phyloP scores from a whole-genome alignment of 2,797 vertebrate species.

The Enteromius unitaeniatus region DNA sequence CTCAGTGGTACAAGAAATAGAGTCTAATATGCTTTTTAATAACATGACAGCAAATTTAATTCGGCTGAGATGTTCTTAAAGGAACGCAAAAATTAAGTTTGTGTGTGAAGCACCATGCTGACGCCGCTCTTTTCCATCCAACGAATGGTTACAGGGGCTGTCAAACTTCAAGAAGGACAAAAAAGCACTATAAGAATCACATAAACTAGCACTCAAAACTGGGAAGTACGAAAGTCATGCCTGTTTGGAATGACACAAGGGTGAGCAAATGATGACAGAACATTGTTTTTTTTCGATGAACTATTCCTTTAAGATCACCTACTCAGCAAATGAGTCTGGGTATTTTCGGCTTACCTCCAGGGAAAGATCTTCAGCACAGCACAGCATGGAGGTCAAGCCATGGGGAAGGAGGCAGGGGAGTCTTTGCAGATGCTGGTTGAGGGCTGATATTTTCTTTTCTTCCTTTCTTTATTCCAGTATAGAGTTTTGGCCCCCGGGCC shows the following conservation, averaged over 20 bases:
- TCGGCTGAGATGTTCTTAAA: neutral
- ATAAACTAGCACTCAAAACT: neutral
- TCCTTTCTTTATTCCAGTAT: conserved; percentile 12
- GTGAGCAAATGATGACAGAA: conserved; percentile 3
- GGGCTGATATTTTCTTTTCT: conserved; percentile 6
- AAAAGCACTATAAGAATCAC: conserved; percentile 3
- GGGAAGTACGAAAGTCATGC: neutral
- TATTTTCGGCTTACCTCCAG: conserved; percentile 70
- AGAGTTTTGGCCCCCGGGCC: conserved; percentile 12
- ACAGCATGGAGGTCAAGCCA: conserved; percentile 75
- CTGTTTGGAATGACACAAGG: neutral
- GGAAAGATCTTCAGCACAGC: conserved; percentile 76
- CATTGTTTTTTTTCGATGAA: neutral
- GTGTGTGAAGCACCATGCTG: neutral
- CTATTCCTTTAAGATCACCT: conserved; percentile 19
- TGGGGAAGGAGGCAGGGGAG: conserved; percentile 66
- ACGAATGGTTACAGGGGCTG: neutral
- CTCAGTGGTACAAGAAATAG: neutral
- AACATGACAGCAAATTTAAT: neutral
- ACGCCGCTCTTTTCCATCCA: neutral
- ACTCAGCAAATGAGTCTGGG: conserved; percentile 40
- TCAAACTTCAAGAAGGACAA: conserved; percentile 11
- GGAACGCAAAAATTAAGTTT: neutral
- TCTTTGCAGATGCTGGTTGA: conserved; percentile 7
- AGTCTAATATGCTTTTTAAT: neutral